These are phyloP conservation scores for Serilophus lunatus DNA, from an alignment of 2,113 vertebrate species.

Conservation along the genomic window DNA sequence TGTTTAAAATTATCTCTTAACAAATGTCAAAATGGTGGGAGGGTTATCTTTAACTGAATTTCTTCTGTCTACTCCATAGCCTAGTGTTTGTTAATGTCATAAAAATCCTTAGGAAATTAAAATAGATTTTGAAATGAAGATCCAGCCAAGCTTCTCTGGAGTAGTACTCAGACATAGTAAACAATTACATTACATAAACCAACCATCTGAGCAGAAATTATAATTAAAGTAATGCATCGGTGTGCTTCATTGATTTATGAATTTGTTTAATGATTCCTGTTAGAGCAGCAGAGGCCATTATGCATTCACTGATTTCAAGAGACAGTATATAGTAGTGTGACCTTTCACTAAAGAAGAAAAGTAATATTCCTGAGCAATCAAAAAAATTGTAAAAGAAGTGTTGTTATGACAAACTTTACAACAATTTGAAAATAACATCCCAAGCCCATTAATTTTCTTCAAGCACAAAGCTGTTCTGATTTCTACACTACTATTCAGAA, in stretches of 20 bases:
- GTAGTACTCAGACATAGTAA: conserved; percentile 81
- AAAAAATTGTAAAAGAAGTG: conserved; percentile 15
- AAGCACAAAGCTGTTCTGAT: conserved; percentile 25
- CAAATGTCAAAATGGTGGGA: neutral
- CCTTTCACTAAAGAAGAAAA: conserved; percentile 59
- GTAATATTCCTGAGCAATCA: conserved; percentile 39
- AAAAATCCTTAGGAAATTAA: conserved; percentile 31
- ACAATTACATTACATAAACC: conserved; percentile 87
- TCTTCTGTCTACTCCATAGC: neutral
- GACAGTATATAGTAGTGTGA: conserved; percentile 48
- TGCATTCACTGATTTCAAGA: conserved; percentile 71
- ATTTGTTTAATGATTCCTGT: conserved; percentile 91
- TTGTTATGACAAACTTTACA: conserved; percentile 12
- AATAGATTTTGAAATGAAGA: conserved; percentile 39
- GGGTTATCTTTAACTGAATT: neutral
- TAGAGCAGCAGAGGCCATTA: conserved; percentile 76
- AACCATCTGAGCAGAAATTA: conserved; percentile 85
- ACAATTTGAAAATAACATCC: conserved; percentile 57
- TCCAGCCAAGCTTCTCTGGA: conserved; percentile 22
- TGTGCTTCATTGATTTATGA: conserved; percentile 90
- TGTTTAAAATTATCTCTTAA: neutral
- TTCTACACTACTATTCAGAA: conserved; percentile 20
- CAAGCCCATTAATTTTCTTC: conserved; percentile 34
- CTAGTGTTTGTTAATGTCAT: neutral
- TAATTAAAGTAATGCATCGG: conserved; percentile 90